phyloP scores from a whole-genome alignment of 1,140 invertebrate species.

The Galendromus occidentalis region DNA sequence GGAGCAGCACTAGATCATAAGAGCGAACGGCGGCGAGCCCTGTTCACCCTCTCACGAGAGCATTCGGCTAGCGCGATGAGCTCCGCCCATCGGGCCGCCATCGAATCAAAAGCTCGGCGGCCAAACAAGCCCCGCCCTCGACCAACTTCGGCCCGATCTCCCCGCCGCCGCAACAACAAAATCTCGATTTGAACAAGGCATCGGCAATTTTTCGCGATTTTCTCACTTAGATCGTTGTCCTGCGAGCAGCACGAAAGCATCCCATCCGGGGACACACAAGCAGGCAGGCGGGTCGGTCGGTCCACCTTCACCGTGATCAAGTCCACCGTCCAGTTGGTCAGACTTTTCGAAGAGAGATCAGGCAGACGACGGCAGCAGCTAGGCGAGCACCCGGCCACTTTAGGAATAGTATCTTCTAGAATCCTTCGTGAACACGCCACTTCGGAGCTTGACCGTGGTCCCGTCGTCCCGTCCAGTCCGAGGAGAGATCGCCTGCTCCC shows the following conservation, averaged over 20 bases:
- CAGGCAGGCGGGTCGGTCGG: neutral
- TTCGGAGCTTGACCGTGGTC: too few relatives aligned
- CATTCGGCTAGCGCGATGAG: too few relatives aligned
- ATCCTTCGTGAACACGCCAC: too few relatives aligned
- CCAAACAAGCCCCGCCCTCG: neutral
- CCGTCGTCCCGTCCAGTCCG: too few relatives aligned
- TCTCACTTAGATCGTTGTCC: slow-evolving; percentile 1
- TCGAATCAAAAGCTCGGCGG: neutral
- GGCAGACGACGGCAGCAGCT: neutral
- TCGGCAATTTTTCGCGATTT: slow-evolving; percentile 12
- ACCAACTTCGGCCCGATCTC: neutral
- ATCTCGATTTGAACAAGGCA: slow-evolving; percentile 11
- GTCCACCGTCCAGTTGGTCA: neutral
- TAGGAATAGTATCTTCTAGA: too few relatives aligned
- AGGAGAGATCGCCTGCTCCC: too few relatives aligned
- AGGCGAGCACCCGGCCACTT: neutral
- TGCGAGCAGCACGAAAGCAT: too few relatives aligned
- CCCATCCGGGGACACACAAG: neutral
- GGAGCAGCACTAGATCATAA: too few relatives aligned
- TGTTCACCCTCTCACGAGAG: too few relatives aligned
- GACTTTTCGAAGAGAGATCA: neutral
- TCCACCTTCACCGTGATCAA: neutral
- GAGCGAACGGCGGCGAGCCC: too few relatives aligned
- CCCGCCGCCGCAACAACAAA: neutral
- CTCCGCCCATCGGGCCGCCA: too few relatives aligned